A percentile compares a stretch with the other conserved stretches of the same genome.
Evolutionary conservation across 2,113 vertebrate genomes (phyloP).

Genomic region (Epinephelus cyanopodus): DNA sequence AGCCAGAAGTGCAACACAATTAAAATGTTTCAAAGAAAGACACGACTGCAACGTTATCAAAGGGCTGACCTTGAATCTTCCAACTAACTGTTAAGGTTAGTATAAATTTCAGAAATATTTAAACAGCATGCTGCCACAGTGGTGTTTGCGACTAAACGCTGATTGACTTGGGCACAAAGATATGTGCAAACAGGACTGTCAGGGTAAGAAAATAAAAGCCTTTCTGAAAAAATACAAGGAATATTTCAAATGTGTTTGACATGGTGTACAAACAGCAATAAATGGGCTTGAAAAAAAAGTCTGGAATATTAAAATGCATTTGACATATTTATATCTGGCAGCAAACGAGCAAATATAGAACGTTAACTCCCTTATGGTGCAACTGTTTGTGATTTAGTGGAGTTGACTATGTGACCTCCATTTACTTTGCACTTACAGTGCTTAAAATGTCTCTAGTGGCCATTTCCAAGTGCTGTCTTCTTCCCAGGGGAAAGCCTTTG

Average conservation of each 20-base stretch:
- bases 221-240: neutral
- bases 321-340: neutral
- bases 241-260: neutral
- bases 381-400: constrained; percentile 21
- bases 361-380: constrained; percentile 14
- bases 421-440: constrained; percentile 35
- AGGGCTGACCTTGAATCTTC: neutral
- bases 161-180: neutral
- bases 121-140: neutral
- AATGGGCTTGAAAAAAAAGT: neutral
- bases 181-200: neutral
- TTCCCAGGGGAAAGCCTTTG: constrained; percentile 27
- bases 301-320: constrained; percentile 6
- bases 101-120: neutral
- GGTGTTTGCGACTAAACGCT: neutral
- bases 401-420: constrained; percentile 30
- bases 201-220: neutral
- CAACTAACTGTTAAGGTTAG: neutral
- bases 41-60: neutral
- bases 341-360: constrained; percentile 3
- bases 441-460: constrained; percentile 48
- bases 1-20: neutral
- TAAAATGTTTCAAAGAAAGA: neutral
- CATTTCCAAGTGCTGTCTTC: constrained; percentile 21
- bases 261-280: neutral